Evolutionary conservation across 2,113 vertebrate species (phyloP).

Genomic region (Pachyramphus minor): DNA sequence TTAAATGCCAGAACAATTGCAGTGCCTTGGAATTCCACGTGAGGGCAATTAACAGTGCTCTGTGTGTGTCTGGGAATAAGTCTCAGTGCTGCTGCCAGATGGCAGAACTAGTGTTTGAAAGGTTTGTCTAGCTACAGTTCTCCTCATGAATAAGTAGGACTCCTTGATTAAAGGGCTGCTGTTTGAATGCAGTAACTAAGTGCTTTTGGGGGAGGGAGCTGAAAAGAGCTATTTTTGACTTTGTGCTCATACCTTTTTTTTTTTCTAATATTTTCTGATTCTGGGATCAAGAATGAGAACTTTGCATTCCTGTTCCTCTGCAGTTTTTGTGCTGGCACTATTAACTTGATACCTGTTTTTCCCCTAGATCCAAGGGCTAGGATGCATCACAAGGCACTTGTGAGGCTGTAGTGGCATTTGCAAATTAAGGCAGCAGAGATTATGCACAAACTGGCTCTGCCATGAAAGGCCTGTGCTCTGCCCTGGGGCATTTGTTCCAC

Average conservation of each 20-base stretch:
- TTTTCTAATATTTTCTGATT: neutral
- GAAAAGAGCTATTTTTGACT: slow-evolving; percentile 18
- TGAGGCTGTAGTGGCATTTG: neutral
- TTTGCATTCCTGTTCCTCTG: neutral
- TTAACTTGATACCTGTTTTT: neutral
- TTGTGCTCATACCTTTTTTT: neutral
- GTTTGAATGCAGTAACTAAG: slow-evolving; percentile 13
- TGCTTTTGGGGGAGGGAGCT: neutral
- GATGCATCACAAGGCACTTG: neutral
- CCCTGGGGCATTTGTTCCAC: slow-evolving; percentile 1
- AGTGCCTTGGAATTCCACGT: slow-evolving; percentile 35
- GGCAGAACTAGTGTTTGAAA: slow-evolving; percentile 22
- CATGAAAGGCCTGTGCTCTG: neutral
- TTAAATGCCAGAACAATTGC: slow-evolving; percentile 23
- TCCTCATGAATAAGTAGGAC: slow-evolving; percentile 41
- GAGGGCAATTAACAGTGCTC: slow-evolving; percentile 18
- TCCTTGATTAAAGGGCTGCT: slow-evolving; percentile 53
- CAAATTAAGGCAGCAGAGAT: neutral
- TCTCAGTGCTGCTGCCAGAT: slow-evolving; percentile 29
- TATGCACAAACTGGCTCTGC: neutral
- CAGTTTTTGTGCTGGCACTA: neutral
- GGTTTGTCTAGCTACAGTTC: slow-evolving; percentile 23
- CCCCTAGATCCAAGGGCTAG: neutral
- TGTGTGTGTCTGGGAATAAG: neutral
- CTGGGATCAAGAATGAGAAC: neutral